Base-by-base conservation (phyloP, 2,797 vertebrate species). In the Taenioides sp. region DNA sequence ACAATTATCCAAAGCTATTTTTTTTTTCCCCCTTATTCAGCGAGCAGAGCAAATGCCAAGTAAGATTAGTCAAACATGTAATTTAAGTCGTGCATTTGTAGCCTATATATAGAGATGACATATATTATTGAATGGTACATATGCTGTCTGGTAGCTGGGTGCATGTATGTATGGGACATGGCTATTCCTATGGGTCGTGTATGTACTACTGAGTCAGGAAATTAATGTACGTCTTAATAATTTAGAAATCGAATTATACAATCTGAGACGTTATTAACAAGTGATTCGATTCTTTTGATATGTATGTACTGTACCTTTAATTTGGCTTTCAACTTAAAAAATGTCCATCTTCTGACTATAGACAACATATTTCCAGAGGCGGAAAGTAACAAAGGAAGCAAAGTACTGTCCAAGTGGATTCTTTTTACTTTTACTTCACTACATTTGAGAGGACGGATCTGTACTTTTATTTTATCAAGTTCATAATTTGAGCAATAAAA, bases 61-160 rank as follows among this genome's bases (percentile, higher is more conserved):
- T 70, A 49, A 17, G 4, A 80, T 80, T 72, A 58, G 71, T 71
- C 31, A 43, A 63, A 69, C 27, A 34, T 28, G 59, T 70, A 57
- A 57, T 69, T 25, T 40, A 57, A 57, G 22, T 57, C 54, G 54
- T 70, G 40, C 60, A 27, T 52, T 31, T 54, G 22, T 66, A 75
- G 0, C 23, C 70, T 73, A 57, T 65, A 73, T 67, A 81, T 80
- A 81, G 72, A 20, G 55, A 18, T 65, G 37, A 80, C 87, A 1
- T 49, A 85, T 85, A 60, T 37, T 37, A 86, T 84, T 81, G 62
- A 80, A 59, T 54, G 58, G n/a, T 77, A 69, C 65, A 70, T 74
- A 60, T 77, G 59, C n/a, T 18, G 61, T 76, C 47, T 60, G 40
- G 40, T 75, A 31, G 66, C 76, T 50, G 34, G 64, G 25, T 63